A percentile compares a stretch with the other conserved stretches of the same genome.
Evolutionary conservation across 2,113 vertebrate genomes (phyloP).

Genomic region (Glareola pratincola): DNA sequence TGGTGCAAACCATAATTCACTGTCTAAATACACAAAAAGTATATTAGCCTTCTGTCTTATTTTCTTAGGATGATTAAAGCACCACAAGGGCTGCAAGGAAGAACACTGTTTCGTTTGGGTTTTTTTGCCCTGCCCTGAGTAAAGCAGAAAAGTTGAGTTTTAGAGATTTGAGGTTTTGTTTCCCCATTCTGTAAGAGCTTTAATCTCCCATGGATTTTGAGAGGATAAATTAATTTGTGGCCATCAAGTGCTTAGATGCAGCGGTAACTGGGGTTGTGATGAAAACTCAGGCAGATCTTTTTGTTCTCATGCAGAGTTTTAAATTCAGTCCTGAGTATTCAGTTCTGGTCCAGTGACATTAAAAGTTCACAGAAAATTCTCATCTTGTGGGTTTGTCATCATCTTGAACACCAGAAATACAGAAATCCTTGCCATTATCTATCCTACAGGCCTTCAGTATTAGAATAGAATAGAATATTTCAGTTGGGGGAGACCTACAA

Average conservation of each 20-base stretch:
- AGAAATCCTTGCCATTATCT: neutral
- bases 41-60: neutral
- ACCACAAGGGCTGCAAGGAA: neutral
- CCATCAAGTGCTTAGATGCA: neutral
- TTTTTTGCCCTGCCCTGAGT: neutral
- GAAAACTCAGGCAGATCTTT: neutral
- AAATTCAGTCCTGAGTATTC: neutral
- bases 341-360: neutral
- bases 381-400: neutral
- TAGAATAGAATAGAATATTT: neutral
- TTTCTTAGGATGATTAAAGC: neutral
- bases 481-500: neutral
- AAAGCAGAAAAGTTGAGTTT: neutral
- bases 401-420: neutral
- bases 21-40: neutral
- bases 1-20: neutral
- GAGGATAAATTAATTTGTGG: neutral
- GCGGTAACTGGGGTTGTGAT: accelerated
- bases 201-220: neutral
- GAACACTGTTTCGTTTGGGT: neutral
- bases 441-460: neutral
- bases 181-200: neutral
- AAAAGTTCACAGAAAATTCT: neutral
- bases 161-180: neutral
- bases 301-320: neutral